Conservation (phyloP, 2,113 vertebrate species). For the Mastomys natalensis region DNA sequence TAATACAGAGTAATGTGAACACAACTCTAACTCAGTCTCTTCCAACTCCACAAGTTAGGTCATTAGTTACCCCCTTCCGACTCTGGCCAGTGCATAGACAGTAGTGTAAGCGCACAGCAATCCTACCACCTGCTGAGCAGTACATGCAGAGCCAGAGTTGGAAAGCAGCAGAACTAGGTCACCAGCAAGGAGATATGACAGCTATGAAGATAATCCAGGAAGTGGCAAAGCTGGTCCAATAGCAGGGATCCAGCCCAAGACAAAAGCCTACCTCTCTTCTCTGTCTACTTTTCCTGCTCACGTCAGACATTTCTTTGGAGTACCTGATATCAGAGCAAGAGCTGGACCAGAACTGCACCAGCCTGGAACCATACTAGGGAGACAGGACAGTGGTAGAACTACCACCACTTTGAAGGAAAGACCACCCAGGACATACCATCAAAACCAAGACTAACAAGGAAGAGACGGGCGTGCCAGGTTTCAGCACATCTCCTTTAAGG, state of each 20-base stretch:
- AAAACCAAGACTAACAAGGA: neutral
- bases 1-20: neutral
- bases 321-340: neutral
- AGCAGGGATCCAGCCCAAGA: neutral
- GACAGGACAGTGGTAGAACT: neutral
- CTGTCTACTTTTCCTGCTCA: neutral
- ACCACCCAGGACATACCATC: neutral
- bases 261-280: neutral
- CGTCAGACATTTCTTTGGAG: neutral
- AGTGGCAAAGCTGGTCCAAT: neutral
- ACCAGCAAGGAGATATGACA: neutral
- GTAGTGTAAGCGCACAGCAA: neutral
- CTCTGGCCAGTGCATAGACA: neutral
- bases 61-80: neutral
- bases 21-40: neutral
- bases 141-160: neutral
- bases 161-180: neutral
- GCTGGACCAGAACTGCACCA: neutral
- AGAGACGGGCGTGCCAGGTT: neutral
- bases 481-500: neutral
- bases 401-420: neutral
- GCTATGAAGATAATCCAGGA: neutral
- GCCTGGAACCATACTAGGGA: neutral
- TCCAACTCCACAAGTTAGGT: neutral
- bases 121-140: neutral